Evolutionary conservation across 1,140 invertebrate species (phyloP), one percentile per base, ranked within the genome.

Genomic region (Parapsyche elsis): DNA sequence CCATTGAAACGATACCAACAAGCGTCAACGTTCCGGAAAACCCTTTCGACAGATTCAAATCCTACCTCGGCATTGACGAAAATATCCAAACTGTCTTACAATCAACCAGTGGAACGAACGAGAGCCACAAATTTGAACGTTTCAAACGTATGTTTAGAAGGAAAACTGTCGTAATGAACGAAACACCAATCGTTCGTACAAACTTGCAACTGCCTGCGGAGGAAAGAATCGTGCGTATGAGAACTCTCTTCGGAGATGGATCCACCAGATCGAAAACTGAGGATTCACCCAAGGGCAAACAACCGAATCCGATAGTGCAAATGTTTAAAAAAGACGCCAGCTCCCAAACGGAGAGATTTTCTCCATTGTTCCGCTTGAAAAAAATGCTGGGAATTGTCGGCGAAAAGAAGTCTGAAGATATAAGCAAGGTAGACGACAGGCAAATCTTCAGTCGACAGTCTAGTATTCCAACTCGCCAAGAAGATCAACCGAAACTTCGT

Each of bases 361-460:
- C 67, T 16, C 57, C 70, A 14, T 5, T 44, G 1, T 44, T 23
- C 59, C 59, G 77, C 9, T 70, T 80, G 23, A 80, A 80, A 59
- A 78, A 73, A 45, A 38, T 80, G 1, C 71, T 82, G 9, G 9
- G 73, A 4, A 61, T 76, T 24, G 45, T 4, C 64, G 46, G 10
- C 12, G 45, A 46, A 46, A 46, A 9, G 10, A 26, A 12, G 4
- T 45, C 4, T 38, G 16, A 73, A n/a, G 38, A 73, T 61, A 61
- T 21, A 23, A 19, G 9, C 19, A 67, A 24, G 26, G 23, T 67
- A 30, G 76, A 83, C 61, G 82, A 83, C 57, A 73, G 82, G 45
- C 82, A 83, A 24, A 64, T 83, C 21, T 83, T 83, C 75, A 83
- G 82, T 23, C 12, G 82, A 23, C 82, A 83, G 45, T 83, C 82